These are phyloP conservation scores for Lathronympha strigana DNA, from an alignment of 2,888 invertebrate species.

Conservation along the genomic window DNA sequence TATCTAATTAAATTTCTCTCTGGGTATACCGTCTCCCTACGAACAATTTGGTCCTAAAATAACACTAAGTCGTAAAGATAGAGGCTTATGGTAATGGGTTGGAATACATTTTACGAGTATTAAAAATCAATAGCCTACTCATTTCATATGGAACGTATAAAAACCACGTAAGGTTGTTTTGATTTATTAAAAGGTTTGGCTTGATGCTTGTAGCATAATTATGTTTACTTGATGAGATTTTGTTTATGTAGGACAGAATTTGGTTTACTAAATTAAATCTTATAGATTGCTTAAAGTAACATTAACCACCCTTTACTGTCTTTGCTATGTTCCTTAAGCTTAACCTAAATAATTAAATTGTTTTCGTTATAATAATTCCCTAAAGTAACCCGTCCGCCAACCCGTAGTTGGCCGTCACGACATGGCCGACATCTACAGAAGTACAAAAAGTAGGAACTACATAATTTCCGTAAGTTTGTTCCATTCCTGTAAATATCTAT, in stretches of 20 bases:
- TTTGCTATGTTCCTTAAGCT: too few relatives aligned
- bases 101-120: constrained; percentile 42
- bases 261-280: too few relatives aligned
- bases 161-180: constrained; percentile 2
- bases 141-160: constrained; percentile 33
- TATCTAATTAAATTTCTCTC: constrained; percentile 55
- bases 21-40: constrained; percentile 49
- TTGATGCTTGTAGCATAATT: background rate
- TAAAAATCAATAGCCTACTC: constrained; percentile 40
- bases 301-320: too few relatives aligned
- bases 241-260: background rate
- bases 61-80: constrained; percentile 60
- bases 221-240: constrained; percentile 5
- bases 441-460: too few relatives aligned
- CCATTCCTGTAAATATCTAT: too few relatives aligned
- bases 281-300: too few relatives aligned
- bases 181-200: background rate
- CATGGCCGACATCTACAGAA: too few relatives aligned
- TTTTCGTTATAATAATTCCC: too few relatives aligned
- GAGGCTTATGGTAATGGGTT: constrained; percentile 46
- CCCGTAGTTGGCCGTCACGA: too few relatives aligned
- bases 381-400: too few relatives aligned
- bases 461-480: too few relatives aligned
- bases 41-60: constrained; percentile 64
- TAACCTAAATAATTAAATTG: too few relatives aligned